Evolutionary conservation across 2,888 invertebrate genomes (phyloP), one percentile per base, ranked within the genome.

Genomic region (Euplexia lucipara): DNA sequence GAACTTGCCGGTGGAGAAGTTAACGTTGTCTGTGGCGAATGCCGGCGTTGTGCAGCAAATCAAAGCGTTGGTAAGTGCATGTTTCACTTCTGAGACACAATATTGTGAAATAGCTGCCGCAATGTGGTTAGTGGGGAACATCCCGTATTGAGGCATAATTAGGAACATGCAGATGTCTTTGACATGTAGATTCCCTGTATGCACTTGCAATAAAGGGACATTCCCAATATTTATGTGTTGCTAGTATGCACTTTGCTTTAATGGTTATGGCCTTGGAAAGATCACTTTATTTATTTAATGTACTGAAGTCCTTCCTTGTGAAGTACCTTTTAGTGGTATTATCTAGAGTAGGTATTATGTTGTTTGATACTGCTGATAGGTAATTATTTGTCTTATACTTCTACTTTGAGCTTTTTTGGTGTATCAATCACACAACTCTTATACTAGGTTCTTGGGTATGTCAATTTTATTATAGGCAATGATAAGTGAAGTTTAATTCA

Each of bases 31-130:
- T 16, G 86, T 96, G 3, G 89, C 89, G 30, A 94, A 94, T 69
- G 93, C 95, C 70, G 97, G 97, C 9, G 90, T 96, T 14, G 83
- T 91, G 4, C 92, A 94, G 66, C 89, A 94, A 75, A 89, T 97
- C 51, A 96, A 97, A 74, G 97, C 97, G 54, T 92, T 97, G 94
- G 97, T 97, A 92, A 93, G 94, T 82, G 64, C 32, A 62, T 69
- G 51, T 58, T 68, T 61, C 41, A 54, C 34, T 53, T 68, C n/a
- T 34, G 26, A 51, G 64, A 32, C 61, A 48, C n/a, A 81, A 68
- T 64, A 60, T 66, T 68, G 73, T 68, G 73, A 64, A 66, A 71
- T 63, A 52, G n/a, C 26, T 37, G 12, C 1, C 26, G 16, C 4
- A 32, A 10, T 18, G 47, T 45, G 45, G 26, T 56, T 71, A 44